phyloP scores from a whole-genome alignment of 1,140 invertebrate genomes.

The Caenorhabditis tropicalis region DNA sequence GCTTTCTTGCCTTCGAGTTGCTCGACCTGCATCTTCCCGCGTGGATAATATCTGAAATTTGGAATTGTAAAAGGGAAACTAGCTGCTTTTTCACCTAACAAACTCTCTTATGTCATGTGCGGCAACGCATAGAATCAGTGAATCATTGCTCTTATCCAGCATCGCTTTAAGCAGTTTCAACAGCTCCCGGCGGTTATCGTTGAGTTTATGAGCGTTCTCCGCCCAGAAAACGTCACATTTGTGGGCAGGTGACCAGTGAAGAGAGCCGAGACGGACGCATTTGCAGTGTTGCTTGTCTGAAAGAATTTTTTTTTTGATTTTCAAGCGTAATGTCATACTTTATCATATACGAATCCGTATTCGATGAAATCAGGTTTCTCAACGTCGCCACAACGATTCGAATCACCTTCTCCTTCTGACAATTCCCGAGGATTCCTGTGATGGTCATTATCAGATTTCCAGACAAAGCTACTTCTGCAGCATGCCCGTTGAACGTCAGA shows the following conservation, averaged over 20 bases:
- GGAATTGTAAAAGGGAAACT: too few relatives aligned
- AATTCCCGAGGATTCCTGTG: constrained; percentile 96
- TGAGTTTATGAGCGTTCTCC: constrained; percentile 92
- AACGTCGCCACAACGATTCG: constrained; percentile 97
- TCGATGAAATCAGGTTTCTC: constrained; percentile 94
- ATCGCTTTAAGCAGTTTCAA: constrained; percentile 77
- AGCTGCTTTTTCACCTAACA: too few relatives aligned
- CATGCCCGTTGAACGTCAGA: constrained; percentile 89
- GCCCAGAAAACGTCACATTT: constrained; percentile 99
- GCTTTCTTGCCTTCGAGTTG: too few relatives aligned
- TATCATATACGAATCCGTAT: constrained; percentile 83
- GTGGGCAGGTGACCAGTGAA: constrained; percentile 99
- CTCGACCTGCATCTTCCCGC: too few relatives aligned
- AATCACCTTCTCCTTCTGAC: constrained; percentile 93
- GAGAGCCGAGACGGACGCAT: constrained; percentile 91
- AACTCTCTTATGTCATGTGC: constrained; percentile 99
- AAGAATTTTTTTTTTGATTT: neutral
- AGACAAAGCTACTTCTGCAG: constrained; percentile 78
- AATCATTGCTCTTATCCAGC: constrained; percentile 62
- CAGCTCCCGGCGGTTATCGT: constrained; percentile 97
- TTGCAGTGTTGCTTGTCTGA: constrained; percentile 90
- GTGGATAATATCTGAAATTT: too few relatives aligned
- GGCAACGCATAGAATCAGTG: constrained; percentile 87
- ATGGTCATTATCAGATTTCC: constrained; percentile 95
- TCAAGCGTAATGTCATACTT: constrained; percentile 68